Evolutionary conservation across 2,797 vertebrate species (phyloP).

Genomic region (Sebastolobus alascanus): DNA sequence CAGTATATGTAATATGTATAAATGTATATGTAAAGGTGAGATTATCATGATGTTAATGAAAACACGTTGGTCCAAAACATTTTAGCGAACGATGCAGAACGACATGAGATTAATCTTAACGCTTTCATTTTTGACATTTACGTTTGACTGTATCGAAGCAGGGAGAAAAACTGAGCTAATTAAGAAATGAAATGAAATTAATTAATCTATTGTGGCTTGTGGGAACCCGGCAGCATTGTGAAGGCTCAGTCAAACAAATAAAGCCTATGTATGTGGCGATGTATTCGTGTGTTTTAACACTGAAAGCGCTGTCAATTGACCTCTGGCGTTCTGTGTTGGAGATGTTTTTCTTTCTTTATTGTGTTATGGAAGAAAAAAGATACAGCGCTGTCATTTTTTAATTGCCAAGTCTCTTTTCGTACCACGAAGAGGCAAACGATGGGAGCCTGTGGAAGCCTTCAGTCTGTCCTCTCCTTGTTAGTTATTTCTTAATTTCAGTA

Average conservation of each 20-base stretch:
- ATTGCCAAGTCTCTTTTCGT: slow-evolving; percentile 22
- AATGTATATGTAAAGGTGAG: background rate
- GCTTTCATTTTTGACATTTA: slow-evolving; percentile 62
- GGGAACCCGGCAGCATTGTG: slow-evolving; percentile 61
- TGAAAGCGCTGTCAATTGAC: slow-evolving; percentile 47
- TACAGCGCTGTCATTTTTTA: slow-evolving; percentile 21
- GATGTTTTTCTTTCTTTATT: slow-evolving; percentile 35
- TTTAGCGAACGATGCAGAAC: slow-evolving; percentile 19
- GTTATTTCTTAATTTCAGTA: slow-evolving; percentile 3
- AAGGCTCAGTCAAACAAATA: slow-evolving; percentile 71
- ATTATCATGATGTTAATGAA: slow-evolving; percentile 11
- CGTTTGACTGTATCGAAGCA: slow-evolving; percentile 49
- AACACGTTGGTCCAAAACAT: slow-evolving; percentile 7
- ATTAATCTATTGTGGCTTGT: slow-evolving; percentile 74
- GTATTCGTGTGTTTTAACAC: slow-evolving; percentile 35
- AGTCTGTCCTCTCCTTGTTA: background rate
- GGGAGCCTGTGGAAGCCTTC: background rate
- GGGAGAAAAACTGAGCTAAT: slow-evolving; percentile 71
- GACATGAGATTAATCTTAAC: slow-evolving; percentile 36
- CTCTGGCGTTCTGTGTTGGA: slow-evolving; percentile 9
- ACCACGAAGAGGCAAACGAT: background rate
- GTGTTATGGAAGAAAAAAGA: slow-evolving; percentile 1
- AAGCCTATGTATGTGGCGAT: slow-evolving; percentile 37
- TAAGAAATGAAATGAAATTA: slow-evolving; percentile 75
- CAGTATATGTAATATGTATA: background rate